A percentile compares a stretch with the other conserved stretches of the same genome.
These are phyloP conservation scores for Deroptyus accipitrinus DNA, from an alignment of 2,113 vertebrate genomes.

Conservation along the genomic window DNA sequence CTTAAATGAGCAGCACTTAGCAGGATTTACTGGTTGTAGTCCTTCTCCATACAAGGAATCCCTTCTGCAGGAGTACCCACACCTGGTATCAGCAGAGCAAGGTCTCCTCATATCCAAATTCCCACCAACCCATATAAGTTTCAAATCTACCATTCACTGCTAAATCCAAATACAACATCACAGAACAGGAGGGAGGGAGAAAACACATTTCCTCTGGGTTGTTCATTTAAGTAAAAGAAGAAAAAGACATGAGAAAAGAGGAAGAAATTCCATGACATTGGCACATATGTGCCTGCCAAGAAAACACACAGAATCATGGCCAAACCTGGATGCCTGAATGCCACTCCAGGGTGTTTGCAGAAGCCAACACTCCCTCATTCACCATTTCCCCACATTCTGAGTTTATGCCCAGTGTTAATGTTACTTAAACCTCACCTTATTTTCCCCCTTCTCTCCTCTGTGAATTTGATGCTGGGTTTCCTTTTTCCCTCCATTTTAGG, in stretches of 20 bases:
- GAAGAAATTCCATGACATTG: not conserved
- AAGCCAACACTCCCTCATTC: not conserved
- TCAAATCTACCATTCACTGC: not conserved
- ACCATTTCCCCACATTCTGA: not conserved
- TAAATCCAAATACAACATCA: not conserved
- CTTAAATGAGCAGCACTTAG: not conserved
- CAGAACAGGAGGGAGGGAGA: not conserved
- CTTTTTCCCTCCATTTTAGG: slow-evolving; percentile 26
- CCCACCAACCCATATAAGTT: not conserved
- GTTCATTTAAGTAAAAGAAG: not conserved
- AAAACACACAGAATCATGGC: not conserved
- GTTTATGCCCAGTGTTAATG: slow-evolving; percentile 9
- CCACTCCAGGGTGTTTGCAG: not conserved
- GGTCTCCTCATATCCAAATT: not conserved
- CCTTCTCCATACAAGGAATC: not conserved
- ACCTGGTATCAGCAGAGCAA: rapidly evolving
- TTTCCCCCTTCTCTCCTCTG: not conserved
- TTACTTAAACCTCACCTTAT: not conserved
- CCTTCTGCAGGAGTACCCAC: not conserved
- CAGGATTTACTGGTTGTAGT: not conserved
- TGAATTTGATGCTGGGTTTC: slow-evolving; percentile 4
- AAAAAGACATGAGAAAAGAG: not conserved
- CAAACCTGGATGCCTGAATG: not conserved
- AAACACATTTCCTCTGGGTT: not conserved
- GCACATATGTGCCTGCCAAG: rapidly evolving